Conservation (phyloP, 2,888 invertebrate genomes). For the Balanococcus diminutus region DNA sequence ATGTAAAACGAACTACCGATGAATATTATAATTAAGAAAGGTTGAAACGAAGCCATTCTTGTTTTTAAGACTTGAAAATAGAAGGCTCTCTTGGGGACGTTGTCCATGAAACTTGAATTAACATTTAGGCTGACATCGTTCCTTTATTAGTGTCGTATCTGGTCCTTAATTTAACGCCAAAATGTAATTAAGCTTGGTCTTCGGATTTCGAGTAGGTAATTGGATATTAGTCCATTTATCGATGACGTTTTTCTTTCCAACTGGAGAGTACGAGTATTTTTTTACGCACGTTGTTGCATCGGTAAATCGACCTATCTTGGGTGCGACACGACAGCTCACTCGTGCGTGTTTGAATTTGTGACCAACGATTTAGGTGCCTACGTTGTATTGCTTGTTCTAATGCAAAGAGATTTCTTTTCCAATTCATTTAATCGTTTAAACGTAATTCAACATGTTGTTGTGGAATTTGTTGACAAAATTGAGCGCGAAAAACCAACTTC, state of each 20-base stretch:
- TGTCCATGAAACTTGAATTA: slow-evolving; percentile 43
- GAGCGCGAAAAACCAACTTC: not conserved
- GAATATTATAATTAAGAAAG: slow-evolving; percentile 29
- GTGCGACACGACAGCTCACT: not conserved
- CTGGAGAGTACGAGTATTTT: not conserved
- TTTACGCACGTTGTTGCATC: not conserved
- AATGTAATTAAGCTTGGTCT: slow-evolving; percentile 40
- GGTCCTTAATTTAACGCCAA: slow-evolving; percentile 40
- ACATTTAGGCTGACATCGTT: slow-evolving; percentile 45
- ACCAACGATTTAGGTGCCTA: not conserved
- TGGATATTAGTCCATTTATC: slow-evolving; percentile 7
- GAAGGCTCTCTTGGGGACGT: slow-evolving; percentile 3
- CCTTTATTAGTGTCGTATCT: slow-evolving; percentile 38
- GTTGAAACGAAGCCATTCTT: slow-evolving; percentile 19
- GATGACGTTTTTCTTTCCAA: not conserved
- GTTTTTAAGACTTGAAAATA: slow-evolving; percentile 42
- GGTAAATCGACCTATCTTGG: not conserved
- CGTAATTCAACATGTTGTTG: not conserved
- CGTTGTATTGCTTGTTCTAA: not conserved
- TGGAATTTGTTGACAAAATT: not conserved
- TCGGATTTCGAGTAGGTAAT: slow-evolving; percentile 27
- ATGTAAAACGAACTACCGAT: not conserved
- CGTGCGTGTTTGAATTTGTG: slow-evolving; percentile 21
- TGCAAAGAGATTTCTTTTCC: not conserved
- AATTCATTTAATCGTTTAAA: not conserved